These are phyloP conservation scores for Otocyon megalotis DNA, from an alignment of 2,113 vertebrate genomes.

Conservation along the genomic window DNA sequence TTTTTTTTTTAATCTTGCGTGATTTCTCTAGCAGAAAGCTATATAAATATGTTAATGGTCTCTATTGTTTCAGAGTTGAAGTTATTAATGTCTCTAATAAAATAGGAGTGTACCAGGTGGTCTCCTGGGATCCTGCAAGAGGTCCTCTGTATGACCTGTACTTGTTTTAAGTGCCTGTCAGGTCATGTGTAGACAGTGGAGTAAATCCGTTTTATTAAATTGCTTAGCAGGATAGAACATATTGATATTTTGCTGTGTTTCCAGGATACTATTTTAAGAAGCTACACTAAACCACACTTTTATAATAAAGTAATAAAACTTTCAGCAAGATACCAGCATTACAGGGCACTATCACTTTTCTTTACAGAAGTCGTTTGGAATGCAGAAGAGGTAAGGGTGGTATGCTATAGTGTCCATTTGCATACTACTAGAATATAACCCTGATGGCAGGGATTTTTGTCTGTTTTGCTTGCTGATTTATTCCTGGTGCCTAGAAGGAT, in stretches of 20 bases:
- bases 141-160: fast-evolving
- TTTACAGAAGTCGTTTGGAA: background rate
- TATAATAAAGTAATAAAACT: background rate
- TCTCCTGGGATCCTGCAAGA: background rate
- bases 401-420: too few species aligned
- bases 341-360: background rate
- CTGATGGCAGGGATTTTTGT: background rate
- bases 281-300: background rate
- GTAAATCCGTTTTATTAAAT: background rate
- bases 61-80: background rate
- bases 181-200: background rate
- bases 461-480: background rate
- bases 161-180: background rate
- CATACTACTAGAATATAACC: background rate
- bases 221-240: background rate
- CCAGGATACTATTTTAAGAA: background rate
- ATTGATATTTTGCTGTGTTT: background rate
- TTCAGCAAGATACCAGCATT: background rate
- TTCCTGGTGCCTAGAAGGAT: background rate
- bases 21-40: background rate
- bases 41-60: background rate
- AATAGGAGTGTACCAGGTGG: fast-evolving
- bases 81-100: background rate
- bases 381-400: background rate
- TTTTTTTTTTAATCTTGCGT: background rate